Evolutionary conservation across 2,797 vertebrate species (phyloP), one percentile per base, ranked within the genome.

Genomic region (Dallia pectoralis): DNA sequence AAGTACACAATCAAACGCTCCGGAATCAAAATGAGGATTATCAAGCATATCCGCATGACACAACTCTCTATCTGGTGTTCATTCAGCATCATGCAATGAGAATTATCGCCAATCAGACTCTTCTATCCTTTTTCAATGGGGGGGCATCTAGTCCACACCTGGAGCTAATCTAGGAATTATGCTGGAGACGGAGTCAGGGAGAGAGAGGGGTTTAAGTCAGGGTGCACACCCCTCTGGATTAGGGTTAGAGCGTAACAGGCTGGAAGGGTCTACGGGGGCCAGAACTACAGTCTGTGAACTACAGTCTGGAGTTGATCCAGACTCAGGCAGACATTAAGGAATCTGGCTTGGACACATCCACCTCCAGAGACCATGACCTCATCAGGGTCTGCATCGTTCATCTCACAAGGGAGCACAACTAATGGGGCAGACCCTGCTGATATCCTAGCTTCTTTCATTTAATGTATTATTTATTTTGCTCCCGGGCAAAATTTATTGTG

Each of bases 21-120:
- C 19, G 62, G 70, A 89, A 85, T 87, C 84, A 82, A 80, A 73
- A 67, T 69, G 11, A 86, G 84, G 82, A 90, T 91, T 88, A 90
- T 64, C 66, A 74, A 84, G 71, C 74, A 72, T 79, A 87, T 90
- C 87, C 84, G 80, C 81, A 87, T 83, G 84, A 87, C 80, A 87
- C 80, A 65, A 81, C 76, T 44, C 53, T 76, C 67, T 85, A 89
- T 89, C 84, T 91, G 88, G 82, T 90, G 88, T 71, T 81, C 74
- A 87, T 89, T 87, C 62, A 61, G 61, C 68, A 62, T 74, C 77
- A 29, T 73, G 84, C 79, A 76, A 63, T 69, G 74, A 71, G 75
- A 87, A 81, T 25, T 75, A 82, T 80, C 82, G 79, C 84, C 65
- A 27, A 59, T 53, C 25, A 77, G 75, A 81, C 76, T 76, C 32